Percentiles rank a stretch among this genome's conserved stretches.
phyloP scores from a whole-genome alignment of 2,888 invertebrate species.

The Tenodera sinensis region DNA sequence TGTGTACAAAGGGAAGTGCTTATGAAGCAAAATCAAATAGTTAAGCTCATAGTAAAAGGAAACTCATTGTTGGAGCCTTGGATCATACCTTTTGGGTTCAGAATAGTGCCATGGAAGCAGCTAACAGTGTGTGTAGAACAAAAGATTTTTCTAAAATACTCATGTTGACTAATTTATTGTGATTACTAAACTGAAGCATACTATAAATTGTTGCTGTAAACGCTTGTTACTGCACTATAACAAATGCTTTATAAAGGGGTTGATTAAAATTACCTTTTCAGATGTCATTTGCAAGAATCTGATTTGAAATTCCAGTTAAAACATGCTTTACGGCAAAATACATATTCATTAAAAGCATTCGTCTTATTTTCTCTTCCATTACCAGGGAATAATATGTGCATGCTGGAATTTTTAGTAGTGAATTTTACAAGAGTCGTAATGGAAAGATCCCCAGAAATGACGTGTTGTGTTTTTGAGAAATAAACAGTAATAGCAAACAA shows the following conservation, averaged over 20 bases:
- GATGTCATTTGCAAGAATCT: neutral
- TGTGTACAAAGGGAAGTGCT: neutral
- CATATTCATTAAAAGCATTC: neutral
- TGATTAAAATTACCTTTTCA: no score
- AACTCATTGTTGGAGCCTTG: neutral
- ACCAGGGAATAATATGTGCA: neutral
- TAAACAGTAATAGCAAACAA: no score
- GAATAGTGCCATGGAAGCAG: neutral
- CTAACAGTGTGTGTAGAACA: neutral
- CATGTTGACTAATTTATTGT: neutral
- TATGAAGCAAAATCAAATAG: neutral
- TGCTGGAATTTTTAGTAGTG: no score
- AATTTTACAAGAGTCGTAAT: no score
- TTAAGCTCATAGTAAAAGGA: neutral
- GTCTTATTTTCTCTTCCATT: neutral
- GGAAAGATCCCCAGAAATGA: no score
- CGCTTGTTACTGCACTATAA: neutral
- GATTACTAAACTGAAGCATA: neutral
- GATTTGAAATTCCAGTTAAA: neutral
- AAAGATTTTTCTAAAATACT: neutral
- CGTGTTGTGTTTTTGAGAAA: no score
- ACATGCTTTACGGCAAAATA: neutral
- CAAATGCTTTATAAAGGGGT: neutral
- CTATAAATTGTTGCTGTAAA: neutral
- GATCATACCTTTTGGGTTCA: neutral